phyloP scores from a whole-genome alignment of 2,888 invertebrate genomes.

The Achlya flavicornis region DNA sequence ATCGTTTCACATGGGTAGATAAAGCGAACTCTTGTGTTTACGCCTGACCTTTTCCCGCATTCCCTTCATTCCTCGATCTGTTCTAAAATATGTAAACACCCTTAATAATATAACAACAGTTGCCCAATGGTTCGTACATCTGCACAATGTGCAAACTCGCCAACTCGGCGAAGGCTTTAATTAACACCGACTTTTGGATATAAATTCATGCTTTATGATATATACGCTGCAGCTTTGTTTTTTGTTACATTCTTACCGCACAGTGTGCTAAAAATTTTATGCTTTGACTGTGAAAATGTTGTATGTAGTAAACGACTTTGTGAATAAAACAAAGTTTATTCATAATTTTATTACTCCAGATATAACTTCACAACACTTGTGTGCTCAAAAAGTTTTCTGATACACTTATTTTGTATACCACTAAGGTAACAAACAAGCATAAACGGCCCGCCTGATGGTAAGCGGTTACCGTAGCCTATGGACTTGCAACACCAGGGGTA shows the following conservation, averaged over 20 bases:
- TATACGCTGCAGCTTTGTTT: slow-evolving; percentile 24
- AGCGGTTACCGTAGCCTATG: no score
- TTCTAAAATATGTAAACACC: slow-evolving; percentile 33
- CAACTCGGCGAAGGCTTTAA: slow-evolving; percentile 45
- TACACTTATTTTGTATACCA: no score
- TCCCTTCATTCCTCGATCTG: slow-evolving; percentile 16
- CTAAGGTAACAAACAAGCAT: no score
- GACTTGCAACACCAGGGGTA: no score
- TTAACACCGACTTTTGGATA: slow-evolving; percentile 53
- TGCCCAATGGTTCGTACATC: slow-evolving; percentile 26
- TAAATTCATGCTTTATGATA: slow-evolving; percentile 48
- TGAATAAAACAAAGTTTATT: background rate
- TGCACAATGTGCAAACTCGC: slow-evolving; percentile 37
- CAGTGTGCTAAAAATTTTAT: slow-evolving; percentile 17
- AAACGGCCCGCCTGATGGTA: no score
- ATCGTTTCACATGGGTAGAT: slow-evolving; percentile 14
- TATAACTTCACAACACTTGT: no score
- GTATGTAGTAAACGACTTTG: background rate
- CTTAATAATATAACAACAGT: slow-evolving; percentile 36
- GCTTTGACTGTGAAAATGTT: background rate
- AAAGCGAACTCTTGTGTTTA: slow-evolving; percentile 19
- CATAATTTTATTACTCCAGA: no score
- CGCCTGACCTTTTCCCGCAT: slow-evolving; percentile 15
- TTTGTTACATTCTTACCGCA: slow-evolving; percentile 27
- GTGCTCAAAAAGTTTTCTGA: no score